These are phyloP conservation scores for Pseudomyrmex concolor DNA, from an alignment of 1,140 invertebrate species.

Conservation along the genomic window DNA sequence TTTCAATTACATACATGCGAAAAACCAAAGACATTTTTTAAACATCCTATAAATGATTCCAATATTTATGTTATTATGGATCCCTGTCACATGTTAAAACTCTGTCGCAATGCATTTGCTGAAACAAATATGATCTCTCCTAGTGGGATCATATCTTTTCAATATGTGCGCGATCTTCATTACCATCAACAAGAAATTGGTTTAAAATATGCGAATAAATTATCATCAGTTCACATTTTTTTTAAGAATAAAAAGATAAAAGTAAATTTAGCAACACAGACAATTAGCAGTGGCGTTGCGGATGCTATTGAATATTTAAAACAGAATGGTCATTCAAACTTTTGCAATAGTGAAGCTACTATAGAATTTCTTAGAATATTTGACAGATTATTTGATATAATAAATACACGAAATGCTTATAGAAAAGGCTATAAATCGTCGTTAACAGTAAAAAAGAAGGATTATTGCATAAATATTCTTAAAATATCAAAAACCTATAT, in stretches of 20 bases:
- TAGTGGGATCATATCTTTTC: neutral
- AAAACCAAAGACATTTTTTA: neutral
- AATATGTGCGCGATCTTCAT: neutral
- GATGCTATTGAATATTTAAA: slow-evolving; percentile 4
- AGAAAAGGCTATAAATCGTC: neutral
- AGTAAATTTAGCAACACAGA: slow-evolving; percentile 8
- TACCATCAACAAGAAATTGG: neutral
- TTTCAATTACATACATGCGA: neutral
- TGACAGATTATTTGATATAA: slow-evolving; percentile 1
- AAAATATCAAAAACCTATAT: neutral
- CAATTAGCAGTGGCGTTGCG: slow-evolving; percentile 8
- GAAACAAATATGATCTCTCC: neutral
- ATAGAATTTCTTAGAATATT: slow-evolving; percentile 5
- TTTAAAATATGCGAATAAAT: slow-evolving; percentile 23
- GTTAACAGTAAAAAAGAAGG: neutral
- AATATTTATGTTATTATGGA: neutral
- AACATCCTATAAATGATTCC: neutral
- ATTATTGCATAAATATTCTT: neutral
- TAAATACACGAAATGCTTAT: neutral
- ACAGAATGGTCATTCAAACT: neutral
- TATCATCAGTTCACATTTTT: neutral
- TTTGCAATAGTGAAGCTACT: neutral
- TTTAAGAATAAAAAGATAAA: slow-evolving; percentile 23
- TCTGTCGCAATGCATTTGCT: neutral
- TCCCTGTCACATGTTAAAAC: slow-evolving; percentile 7